Evolutionary conservation across 2,888 invertebrate genomes (phyloP).

Genomic region (Penaeus monodon): DNA sequence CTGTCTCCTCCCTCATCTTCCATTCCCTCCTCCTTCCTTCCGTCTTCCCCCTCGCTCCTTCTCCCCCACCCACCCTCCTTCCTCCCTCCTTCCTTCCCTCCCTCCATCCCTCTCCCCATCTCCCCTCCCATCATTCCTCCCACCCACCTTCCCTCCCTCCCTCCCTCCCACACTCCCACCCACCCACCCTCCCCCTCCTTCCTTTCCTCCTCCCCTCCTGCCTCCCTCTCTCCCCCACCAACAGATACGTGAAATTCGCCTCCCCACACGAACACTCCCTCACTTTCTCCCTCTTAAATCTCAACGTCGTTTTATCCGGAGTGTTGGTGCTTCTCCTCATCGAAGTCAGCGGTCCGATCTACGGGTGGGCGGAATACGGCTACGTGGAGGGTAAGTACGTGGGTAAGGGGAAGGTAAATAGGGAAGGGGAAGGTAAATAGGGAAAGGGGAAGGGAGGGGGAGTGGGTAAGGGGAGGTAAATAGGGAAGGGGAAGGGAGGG

Average conservation of each 20-base stretch:
- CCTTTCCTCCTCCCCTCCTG: not conserved
- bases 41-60: not conserved
- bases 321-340: slow-evolving; percentile 56
- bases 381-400: slow-evolving; percentile 25
- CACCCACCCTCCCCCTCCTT: not conserved
- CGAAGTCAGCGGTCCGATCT: slow-evolving; percentile 59
- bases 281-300: slow-evolving; percentile 58
- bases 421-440: not conserved
- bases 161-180: not conserved
- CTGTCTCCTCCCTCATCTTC: not conserved
- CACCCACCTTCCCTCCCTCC: no score
- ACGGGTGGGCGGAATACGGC: slow-evolving; percentile 60
- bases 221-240: not conserved
- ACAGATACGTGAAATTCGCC: slow-evolving; percentile 44
- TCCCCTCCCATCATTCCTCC: no score
- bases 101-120: not conserved
- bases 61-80: slow-evolving; percentile 32
- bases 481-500: not conserved
- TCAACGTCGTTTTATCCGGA: slow-evolving; percentile 54
- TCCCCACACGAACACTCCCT: slow-evolving; percentile 57
- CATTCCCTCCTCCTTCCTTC: not conserved
- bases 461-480: no score
- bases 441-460: no score
- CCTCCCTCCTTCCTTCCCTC: slow-evolving; percentile 43
- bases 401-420: not conserved